A percentile compares a stretch with the other conserved stretches of the same genome.
Evolutionary conservation across 2,797 vertebrate species (phyloP).

Genomic region (Pangasius mekongensis): DNA sequence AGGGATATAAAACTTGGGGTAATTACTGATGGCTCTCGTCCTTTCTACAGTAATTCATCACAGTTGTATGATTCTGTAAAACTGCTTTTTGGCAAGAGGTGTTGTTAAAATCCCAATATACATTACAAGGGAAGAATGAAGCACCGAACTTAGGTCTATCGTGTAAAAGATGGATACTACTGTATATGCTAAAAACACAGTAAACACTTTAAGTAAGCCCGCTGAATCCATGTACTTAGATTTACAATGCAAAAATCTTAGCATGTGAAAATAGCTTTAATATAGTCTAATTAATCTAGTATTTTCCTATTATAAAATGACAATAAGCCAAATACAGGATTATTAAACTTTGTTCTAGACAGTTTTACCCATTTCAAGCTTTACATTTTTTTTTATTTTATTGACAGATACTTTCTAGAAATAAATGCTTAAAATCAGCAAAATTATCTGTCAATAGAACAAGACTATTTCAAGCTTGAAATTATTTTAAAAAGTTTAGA

Average conservation of each 20-base stretch:
- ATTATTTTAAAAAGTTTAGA: neutral
- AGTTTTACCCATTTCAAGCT: neutral
- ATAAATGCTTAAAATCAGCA: neutral
- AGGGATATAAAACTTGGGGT: conserved; percentile 7
- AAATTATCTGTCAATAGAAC: neutral
- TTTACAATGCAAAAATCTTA: neutral
- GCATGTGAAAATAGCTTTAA: neutral
- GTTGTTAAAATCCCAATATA: neutral
- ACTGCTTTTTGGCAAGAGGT: conserved; percentile 5
- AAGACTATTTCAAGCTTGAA: neutral
- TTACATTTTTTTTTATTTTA: neutral
- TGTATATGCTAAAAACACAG: neutral
- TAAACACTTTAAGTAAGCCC: neutral
- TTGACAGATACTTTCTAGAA: neutral
- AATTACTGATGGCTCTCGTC: conserved; percentile 4
- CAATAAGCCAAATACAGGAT: neutral
- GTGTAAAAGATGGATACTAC: neutral
- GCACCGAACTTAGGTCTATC: neutral
- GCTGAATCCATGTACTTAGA: neutral
- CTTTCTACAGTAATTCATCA: neutral
- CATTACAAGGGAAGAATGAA: neutral
- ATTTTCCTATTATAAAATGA: neutral
- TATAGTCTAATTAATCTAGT: neutral
- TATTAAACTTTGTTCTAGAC: neutral
- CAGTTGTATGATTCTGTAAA: neutral